Conservation (phyloP, 2,797 vertebrate genomes). For the Crocodylus rhombifer region DNA sequence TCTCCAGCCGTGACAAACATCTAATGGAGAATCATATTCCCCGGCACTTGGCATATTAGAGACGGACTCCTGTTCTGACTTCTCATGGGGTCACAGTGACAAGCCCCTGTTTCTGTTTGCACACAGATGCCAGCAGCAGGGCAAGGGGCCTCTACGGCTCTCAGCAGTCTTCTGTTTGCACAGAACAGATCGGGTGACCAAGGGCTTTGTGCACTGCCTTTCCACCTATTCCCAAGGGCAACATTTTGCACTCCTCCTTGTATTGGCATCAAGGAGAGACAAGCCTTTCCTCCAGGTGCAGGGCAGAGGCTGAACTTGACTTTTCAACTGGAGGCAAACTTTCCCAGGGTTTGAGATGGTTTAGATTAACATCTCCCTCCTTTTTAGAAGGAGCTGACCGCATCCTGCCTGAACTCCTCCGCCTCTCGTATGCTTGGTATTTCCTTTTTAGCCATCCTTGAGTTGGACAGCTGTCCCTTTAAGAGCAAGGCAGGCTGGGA, state of each 20-base stretch:
- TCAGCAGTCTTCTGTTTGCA: neutral
- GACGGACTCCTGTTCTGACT: neutral
- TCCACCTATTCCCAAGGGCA: neutral
- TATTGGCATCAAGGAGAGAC: neutral
- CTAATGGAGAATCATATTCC: neutral
- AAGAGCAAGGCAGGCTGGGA: neutral
- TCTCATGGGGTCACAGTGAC: neutral
- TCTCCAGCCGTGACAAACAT: neutral
- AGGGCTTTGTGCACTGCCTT: neutral
- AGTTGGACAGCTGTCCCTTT: neutral
- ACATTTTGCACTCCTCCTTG: neutral
- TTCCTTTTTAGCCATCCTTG: neutral
- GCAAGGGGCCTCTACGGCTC: neutral
- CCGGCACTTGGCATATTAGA: neutral
- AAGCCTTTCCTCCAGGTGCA: neutral
- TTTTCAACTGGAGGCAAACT: neutral
- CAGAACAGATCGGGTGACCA: neutral
- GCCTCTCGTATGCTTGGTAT: conserved; percentile 19
- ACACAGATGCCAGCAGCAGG: neutral
- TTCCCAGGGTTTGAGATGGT: neutral
- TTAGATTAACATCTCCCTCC: neutral
- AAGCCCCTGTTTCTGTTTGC: neutral
- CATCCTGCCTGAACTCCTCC: neutral
- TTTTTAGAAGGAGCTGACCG: neutral
- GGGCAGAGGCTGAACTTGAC: no score